Percentiles rank a stretch among this genome's conserved stretches.
phyloP scores from a whole-genome alignment of 92 coral and sea anemone species.

The Nematostella vectensis region DNA sequence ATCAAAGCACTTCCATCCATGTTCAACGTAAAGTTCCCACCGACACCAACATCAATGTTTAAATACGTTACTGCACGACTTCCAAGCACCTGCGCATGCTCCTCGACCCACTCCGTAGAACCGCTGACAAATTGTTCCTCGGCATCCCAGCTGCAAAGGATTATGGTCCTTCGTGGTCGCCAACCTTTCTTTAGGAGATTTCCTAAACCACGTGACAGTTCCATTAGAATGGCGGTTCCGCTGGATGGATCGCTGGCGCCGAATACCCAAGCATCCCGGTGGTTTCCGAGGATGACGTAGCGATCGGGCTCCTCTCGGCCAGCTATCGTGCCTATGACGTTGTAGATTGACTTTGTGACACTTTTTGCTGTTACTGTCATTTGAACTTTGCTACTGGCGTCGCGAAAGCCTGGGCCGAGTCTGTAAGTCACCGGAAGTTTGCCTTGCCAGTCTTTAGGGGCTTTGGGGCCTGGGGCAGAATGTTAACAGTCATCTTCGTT shows the following conservation, averaged over 20 bases:
- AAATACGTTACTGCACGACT: slow-evolving; percentile 85
- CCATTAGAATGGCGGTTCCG: slow-evolving; percentile 88
- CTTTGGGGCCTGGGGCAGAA: slow-evolving; percentile 54
- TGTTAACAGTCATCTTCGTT: too few relatives aligned
- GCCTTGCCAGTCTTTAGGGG: slow-evolving; percentile 69
- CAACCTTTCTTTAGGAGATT: slow-evolving; percentile 63
- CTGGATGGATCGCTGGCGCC: slow-evolving; percentile 94
- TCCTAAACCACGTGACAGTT: slow-evolving; percentile 89
- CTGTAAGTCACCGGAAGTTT: slow-evolving; percentile 46
- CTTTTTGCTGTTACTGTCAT: slow-evolving; percentile 39
- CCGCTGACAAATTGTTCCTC: slow-evolving; percentile 81
- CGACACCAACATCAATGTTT: slow-evolving; percentile 76
- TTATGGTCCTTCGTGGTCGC: slow-evolving; percentile 94
- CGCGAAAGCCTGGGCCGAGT: slow-evolving; percentile 78
- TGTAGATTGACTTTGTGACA: slow-evolving; percentile 41
- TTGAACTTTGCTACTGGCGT: slow-evolving; percentile 26
- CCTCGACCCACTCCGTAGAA: slow-evolving; percentile 91
- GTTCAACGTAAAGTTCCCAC: slow-evolving; percentile 72
- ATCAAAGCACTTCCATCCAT: slow-evolving; percentile 74
- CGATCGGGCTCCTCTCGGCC: slow-evolving; percentile 95
- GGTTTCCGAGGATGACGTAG: slow-evolving; percentile 90
- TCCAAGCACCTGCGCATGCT: slow-evolving; percentile 58
- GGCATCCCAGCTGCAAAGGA: slow-evolving; percentile 97
- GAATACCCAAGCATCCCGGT: slow-evolving; percentile 95
- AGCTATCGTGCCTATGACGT: slow-evolving; percentile 81